Evolutionary conservation across 2,797 vertebrate species (phyloP), one percentile per base, ranked within the genome.

Genomic region (Pantherophis alleghaniensis): DNA sequence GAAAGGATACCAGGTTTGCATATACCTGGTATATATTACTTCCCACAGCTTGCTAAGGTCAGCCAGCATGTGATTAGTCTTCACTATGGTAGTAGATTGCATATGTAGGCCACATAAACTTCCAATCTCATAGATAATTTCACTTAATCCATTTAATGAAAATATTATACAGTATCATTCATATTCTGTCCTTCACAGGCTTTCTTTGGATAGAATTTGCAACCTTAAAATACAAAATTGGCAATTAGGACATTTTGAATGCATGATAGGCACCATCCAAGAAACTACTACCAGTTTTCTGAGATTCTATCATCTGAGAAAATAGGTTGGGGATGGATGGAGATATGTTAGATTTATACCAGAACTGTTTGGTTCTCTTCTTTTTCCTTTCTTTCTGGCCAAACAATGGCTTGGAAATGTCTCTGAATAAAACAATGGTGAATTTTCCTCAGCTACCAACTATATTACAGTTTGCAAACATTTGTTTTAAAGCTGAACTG

Each of bases 401-500:
- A 86, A 86, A 69, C 13, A 24, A n/a, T 37, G 53, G 7, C 12
- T 42, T 53, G 56, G n/a, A 91, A 56, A n/a, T 63, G 9, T 86
- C 79, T 66, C 83, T 86, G 47, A 89, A 86, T 88, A 83, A 93
- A 86, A 7, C 3, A 32, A 89, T 66, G 32, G 20, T 91, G n/a
- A 59, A 66, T 87, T 88, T 91, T 89, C 20, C n/a, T 83, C 53
- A 61, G 22, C 56, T n/a, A 63, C 57, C 56, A 83, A 91, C 69
- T 89, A 42, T 91, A 86, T 66, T 91, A 86, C 51, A 93, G 22
- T 89, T 53, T 42, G 9, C 57, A 93, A 86, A 86, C 42, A 26
- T 86, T 83, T 93, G 87, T 89, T 91, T 88, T 89, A 93, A 91
- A 83, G 47, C 69, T 61, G 59, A 86, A 89, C 69, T 86, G 51